Evolutionary conservation across 2,113 vertebrate species (phyloP), one percentile per base, ranked within the genome.

Genomic region (Coregonus clupeaformis): DNA sequence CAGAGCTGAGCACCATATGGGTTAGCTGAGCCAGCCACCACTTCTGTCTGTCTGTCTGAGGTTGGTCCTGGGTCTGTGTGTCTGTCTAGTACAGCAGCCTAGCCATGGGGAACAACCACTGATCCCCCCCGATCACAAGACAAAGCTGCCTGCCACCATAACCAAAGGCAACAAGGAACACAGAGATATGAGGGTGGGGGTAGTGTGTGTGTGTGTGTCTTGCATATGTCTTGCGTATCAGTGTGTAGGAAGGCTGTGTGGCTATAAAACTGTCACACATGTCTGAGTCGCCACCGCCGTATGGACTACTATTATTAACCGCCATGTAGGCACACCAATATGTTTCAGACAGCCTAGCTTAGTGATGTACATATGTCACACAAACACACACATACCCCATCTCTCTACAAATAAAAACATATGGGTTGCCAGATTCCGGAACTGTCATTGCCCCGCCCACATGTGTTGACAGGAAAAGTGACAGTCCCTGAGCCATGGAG

Each of bases 1-100:
- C 87, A 95, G 95, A 97, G 95, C 93, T 95, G 94, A 94, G 94
- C 88, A 84, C 95, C 97, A 98, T 97, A 98, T 98, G 96, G 96
- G 95, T 89, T 94, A 94, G 95, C 94, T 91, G 89, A 94, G 92
- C 92, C 93, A 92, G 93, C 90, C 94, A 92, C 83, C 36, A 6
- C 77, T 78, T 82, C 70, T 55, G 72, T 59, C 69, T 30, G 20
- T 29, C 68, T 42, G 47, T 6, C 42, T 69, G 68, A 12, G 59
- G 57, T 60, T 22, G 18, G 57, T 60, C 57, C 59, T 62, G 59
- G 59, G 57, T 69, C 68, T 69, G 68, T 69, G 32, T 42, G 29
- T 69, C 5, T 24, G 72, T 82, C 72, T n/a, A 73, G 82, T 13
- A 74, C 49, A 73, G 74, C 4, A 80, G 68, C 76, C 69, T 18